Conservation (phyloP, 2,113 vertebrate species). For the Hucho hucho region DNA sequence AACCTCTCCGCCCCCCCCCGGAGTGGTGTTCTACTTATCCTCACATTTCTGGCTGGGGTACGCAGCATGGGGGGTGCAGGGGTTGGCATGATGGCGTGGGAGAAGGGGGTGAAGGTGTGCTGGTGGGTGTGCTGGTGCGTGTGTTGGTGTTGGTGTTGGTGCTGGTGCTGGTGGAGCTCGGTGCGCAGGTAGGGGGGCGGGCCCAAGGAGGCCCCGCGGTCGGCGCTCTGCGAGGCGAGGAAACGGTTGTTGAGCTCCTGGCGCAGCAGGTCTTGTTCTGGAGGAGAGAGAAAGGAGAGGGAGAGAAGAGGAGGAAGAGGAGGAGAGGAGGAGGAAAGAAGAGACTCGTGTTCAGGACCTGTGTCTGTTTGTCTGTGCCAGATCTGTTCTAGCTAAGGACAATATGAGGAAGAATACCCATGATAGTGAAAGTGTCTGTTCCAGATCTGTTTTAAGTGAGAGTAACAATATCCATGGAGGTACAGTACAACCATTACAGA, state of each 20-base stretch:
- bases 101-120: constrained; percentile 98
- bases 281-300: constrained; percentile 37
- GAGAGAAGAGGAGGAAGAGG: neutral
- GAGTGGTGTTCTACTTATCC: constrained; percentile 87
- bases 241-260: constrained; percentile 98
- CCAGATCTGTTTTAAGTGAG: neutral
- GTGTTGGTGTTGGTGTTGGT: constrained; percentile 92
- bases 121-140: constrained; percentile 99
- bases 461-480: neutral
- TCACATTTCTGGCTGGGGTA: constrained; percentile 98
- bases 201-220: constrained; percentile 93
- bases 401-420: too few relatives aligned
- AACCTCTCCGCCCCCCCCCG: constrained; percentile 2
- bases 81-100: constrained; percentile 98
- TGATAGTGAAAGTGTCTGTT: too few relatives aligned
- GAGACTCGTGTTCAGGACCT: neutral
- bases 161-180: constrained; percentile 97
- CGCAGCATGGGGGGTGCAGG: constrained; percentile 99
- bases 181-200: constrained; percentile 96
- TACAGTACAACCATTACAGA: neutral
- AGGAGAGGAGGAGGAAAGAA: neutral
- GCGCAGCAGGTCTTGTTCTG: constrained; percentile 96
- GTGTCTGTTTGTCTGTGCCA: neutral
- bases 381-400: too few relatives aligned
- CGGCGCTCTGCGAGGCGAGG: constrained; percentile 93